These are phyloP conservation scores for Cataglyphis livida DNA, from an alignment of 2,888 invertebrate genomes.

Conservation along the genomic window DNA sequence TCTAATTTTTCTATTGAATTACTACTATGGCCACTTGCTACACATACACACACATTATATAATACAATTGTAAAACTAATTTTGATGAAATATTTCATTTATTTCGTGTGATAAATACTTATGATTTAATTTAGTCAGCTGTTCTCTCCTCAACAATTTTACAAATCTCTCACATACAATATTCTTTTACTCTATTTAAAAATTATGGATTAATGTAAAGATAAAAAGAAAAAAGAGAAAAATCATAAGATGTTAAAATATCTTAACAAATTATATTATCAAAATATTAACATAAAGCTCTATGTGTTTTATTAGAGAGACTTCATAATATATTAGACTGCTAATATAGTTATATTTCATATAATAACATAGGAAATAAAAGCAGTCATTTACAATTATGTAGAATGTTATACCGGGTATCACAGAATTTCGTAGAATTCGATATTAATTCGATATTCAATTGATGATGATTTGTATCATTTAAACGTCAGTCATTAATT, in stretches of 20 bases:
- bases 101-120: neutral
- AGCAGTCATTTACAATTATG: too few species aligned
- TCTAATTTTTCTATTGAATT: neutral
- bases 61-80: neutral
- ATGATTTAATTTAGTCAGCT: neutral
- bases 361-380: too few species aligned
- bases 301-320: neutral
- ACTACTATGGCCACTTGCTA: neutral
- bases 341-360: too few species aligned
- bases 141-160: conserved; percentile 25
- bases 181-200: neutral
- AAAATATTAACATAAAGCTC: neutral
- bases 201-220: neutral
- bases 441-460: too few species aligned
- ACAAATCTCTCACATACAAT: neutral
- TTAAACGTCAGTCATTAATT: too few species aligned
- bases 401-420: too few species aligned
- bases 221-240: neutral
- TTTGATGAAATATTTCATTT: neutral
- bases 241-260: neutral
- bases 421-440: too few species aligned
- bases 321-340: too few species aligned
- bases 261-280: neutral
- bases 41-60: too few species aligned
- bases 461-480: too few species aligned